Base-by-base conservation (phyloP, 2,113 vertebrate species). In the Xiphophorus couchianus region DNA sequence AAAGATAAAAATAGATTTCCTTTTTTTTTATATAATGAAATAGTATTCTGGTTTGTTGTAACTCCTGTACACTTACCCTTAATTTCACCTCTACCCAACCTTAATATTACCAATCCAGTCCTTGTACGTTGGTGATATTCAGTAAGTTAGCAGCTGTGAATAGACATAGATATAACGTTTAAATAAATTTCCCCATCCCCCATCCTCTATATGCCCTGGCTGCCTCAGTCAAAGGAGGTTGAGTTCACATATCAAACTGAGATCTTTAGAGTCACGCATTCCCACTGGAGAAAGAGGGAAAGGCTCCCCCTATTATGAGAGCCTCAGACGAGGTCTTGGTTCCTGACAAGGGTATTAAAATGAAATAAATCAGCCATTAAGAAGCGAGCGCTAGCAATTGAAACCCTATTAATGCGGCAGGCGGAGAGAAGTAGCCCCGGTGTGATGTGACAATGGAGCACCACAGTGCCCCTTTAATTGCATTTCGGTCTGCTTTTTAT, bases 311-410 rank as follows among this genome's bases (percentile, higher is more conserved):
- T 86, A 92, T 93, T 93, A 94, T 92, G 86, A 62, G 75, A 81
- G 66, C 80, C 90, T 76, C 89, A 88, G 88, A 81, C 65, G 66
- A 85, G 84, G 90, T 89, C 88, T 82, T 90, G 90, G 89, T 91
- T 91, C 90, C 83, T 95, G 93, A 95, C 93, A 94, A 91, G 93
- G 91, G 91, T 92, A 94, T 94, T 95, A 94, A 94, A 95, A 94
- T 92, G 91, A 94, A 94, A 94, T 94, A 94, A 95, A 94, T 95
- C 93, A 94, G 93, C 92, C 93, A 94, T 95, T 94, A 93, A 91
- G 91, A 93, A 87, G 78, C 90, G 44, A 84, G 90, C 83, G 54
- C 89, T 82, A 80, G 94, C 93, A 93, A 95, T 91, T 91, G 92
- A 91, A 94, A 92, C 84, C 87, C 93, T 92, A 93, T 94, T 94